Conservation (phyloP, 2,797 vertebrate species). For the Paedocypris micromegethes region DNA sequence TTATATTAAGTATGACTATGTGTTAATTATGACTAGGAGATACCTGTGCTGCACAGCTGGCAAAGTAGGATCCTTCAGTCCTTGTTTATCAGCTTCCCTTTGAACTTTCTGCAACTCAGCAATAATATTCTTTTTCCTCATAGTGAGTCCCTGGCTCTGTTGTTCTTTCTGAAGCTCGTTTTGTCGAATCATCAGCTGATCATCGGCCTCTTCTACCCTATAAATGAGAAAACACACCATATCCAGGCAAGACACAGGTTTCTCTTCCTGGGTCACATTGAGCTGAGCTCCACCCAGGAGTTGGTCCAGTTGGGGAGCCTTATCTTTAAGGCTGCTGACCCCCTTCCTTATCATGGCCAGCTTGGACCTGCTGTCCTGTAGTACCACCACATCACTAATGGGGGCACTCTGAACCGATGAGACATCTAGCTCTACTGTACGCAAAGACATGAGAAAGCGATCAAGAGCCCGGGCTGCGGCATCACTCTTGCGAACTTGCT, state of each 20-base stretch:
- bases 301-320: constrained; percentile 77
- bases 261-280: constrained; percentile 62
- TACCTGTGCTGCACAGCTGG: constrained; percentile 91
- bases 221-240: constrained; percentile 61
- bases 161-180: constrained; percentile 60
- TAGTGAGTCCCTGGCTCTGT: constrained; percentile 58
- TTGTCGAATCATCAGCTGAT: constrained; percentile 55
- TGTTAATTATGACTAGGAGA: too few relatives aligned
- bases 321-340: constrained; percentile 68
- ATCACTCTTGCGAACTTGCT: constrained; percentile 71
- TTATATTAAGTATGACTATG: too few relatives aligned
- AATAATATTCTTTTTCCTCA: constrained; percentile 68
- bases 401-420: constrained; percentile 51
- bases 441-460: constrained; percentile 77
- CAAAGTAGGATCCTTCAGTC: constrained; percentile 83
- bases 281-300: constrained; percentile 69
- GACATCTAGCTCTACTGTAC: constrained; percentile 64
- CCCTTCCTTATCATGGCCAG: constrained; percentile 62
- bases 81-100: constrained; percentile 65
- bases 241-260: constrained; percentile 65
- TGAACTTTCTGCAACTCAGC: constrained; percentile 75
- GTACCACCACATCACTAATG: constrained; percentile 45
- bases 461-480: constrained; percentile 76
- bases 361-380: constrained; percentile 57
- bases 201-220: constrained; percentile 60